Conservation (phyloP, 2,113 vertebrate species). For the Ceyx melanurus region DNA sequence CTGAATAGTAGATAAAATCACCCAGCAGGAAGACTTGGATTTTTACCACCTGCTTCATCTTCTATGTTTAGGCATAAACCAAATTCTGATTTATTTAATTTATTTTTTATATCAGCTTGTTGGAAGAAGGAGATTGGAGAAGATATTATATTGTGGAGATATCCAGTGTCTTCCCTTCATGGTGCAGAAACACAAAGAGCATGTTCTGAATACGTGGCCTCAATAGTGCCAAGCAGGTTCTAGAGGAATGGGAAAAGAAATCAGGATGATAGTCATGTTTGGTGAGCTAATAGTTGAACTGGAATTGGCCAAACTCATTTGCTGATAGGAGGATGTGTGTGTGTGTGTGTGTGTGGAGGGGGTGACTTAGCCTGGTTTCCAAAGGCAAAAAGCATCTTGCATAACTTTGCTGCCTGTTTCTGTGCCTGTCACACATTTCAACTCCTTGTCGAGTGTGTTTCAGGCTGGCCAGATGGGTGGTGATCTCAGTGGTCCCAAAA, state of each 20-base stretch:
- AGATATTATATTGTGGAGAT: not conserved
- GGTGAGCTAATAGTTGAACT: not conserved
- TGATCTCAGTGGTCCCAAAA: conserved; percentile 58
- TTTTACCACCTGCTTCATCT: not conserved
- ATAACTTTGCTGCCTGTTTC: conserved; percentile 14
- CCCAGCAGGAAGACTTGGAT: not conserved
- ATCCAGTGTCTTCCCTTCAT: not conserved
- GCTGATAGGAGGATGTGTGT: not conserved
- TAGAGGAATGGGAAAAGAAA: not conserved
- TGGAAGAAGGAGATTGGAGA: not conserved
- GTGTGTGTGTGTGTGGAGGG: not conserved
- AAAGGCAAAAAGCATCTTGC: not conserved
- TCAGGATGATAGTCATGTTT: not conserved
- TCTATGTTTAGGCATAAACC: not conserved
- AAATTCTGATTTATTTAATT: not conserved
- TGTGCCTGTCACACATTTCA: conserved; percentile 36
- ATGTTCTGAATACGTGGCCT: not conserved
- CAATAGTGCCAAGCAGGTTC: not conserved
- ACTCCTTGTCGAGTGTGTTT: conserved; percentile 22
- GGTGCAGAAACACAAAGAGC: not conserved
- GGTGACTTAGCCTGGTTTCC: conserved; percentile 23
- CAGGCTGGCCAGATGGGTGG: conserved; percentile 63
- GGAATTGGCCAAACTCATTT: not conserved
- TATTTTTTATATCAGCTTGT: not conserved
- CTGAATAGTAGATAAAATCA: not conserved